Evolutionary conservation across 2,888 invertebrate genomes (phyloP), one percentile per base, ranked within the genome.

Genomic region (Cremastobaeus sp.): DNA sequence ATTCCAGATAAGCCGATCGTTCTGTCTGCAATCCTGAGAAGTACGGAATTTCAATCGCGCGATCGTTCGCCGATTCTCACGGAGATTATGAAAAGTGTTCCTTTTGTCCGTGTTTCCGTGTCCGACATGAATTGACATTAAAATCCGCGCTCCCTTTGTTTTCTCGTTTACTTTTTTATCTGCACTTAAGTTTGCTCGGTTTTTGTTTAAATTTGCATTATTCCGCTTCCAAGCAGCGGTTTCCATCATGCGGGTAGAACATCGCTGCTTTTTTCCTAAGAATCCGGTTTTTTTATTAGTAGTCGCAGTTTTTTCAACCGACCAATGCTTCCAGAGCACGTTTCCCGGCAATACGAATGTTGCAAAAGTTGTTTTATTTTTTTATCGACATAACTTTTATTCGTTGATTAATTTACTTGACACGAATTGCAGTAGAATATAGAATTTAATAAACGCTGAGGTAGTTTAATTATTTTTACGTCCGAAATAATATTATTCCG

Each of bases 1-100:
- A 69, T 69, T 69, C 69, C 34, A 62, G 68, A 62, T 69, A 70
- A 70, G 70, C 70, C 70, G 70, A 70, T 70, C 70, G 70, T 62
- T 62, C 62, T 62, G 70, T 70, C 70, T 57, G 70, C 64, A 71
- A 71, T 71, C 64, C 64, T 64, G 57, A 64, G 64, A 71, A 71
- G 70, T 71, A 71, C 70, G 70, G 64, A 64, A 71, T 64, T 71
- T 70, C 70, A 70, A 70, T 70, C 70, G 70, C 62, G 32, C 21
- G 50, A 64, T 64, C 64, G 57, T 57, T 64, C 37, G 64, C 50
- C 50, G 70, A 64, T 64, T 71, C 70, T 57, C 70, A 71, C 70
- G 70, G 54, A 64, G 70, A 62, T 71, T 64, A 71, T 64, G 57
- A 71, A 71, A 71, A 71, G 70, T 64, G 62, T 48, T 57, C 43